These are phyloP conservation scores for Sylvilagus floridanus DNA, from an alignment of 2,797 vertebrate species.

Conservation along the genomic window DNA sequence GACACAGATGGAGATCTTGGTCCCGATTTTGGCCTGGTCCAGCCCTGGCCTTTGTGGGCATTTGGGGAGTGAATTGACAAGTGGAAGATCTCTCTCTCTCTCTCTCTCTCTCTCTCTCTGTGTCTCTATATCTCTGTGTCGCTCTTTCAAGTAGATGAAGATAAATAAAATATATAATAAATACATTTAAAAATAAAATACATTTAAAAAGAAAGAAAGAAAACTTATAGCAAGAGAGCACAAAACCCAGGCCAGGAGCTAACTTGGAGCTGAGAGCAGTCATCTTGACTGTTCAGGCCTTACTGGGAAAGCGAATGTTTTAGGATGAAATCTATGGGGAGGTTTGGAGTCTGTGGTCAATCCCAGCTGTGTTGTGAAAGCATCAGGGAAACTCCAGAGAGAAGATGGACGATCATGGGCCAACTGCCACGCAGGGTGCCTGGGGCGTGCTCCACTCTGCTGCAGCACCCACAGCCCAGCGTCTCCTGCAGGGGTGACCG, in stretches of 20 bases:
- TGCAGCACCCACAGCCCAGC: neutral
- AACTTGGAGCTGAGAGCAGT: neutral
- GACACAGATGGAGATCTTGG: too few relatives aligned
- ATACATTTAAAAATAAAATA: too few relatives aligned
- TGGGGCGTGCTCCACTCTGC: rapidly evolving
- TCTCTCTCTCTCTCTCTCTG: too few relatives aligned
- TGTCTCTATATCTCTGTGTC: too few relatives aligned
- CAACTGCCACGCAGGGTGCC: neutral
- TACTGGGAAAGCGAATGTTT: slow-evolving; percentile 61
- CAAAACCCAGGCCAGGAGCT: slow-evolving; percentile 33
- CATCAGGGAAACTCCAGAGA: neutral
- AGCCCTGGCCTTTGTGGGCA: too few relatives aligned
- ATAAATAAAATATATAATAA: too few relatives aligned
- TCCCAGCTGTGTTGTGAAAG: neutral
- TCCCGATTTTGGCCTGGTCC: too few relatives aligned
- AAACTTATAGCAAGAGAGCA: slow-evolving; percentile 16
- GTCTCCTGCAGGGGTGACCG: neutral
- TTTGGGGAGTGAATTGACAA: too few relatives aligned
- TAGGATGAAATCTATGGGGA: slow-evolving; percentile 9
- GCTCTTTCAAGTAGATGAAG: too few relatives aligned
- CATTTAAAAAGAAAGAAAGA: neutral
- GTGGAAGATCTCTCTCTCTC: too few relatives aligned
- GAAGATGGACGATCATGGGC: neutral
- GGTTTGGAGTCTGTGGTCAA: neutral
- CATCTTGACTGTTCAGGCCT: neutral